Base-by-base conservation (phyloP, 1,140 invertebrate species). In the Camponotus vicinus region DNA sequence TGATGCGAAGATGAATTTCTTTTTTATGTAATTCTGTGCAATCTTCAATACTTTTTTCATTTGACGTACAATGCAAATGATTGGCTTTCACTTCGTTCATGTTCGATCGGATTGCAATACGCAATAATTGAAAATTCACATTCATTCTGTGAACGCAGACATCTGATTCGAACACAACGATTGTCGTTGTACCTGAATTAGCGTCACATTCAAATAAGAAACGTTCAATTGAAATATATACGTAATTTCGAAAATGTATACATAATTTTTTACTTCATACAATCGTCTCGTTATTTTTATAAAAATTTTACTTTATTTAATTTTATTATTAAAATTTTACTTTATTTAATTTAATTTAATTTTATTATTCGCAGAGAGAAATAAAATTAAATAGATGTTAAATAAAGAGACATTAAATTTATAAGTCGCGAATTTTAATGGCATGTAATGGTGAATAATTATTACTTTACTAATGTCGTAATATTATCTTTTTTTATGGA, bases 11-110 rank as follows among this genome's bases (percentile, higher is more conserved):
- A 80, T 80, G 45, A 57, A 80, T 80, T 80, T 80, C 78, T 57
- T 79, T 57, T 79, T 80, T 80, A 80, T 21, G 49, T 80, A 80
- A 80, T 80, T 57, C 32, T 34, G 37, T 18, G 52, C 52, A 45
- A 80, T 80, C 55, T 49, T 73, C n/a, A 61, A 75, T 73, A n/a
- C 37, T 40, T 40, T 83, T 83, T 83, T 83, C 79, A 61, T 83
- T 63, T 61, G 32, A 18, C 52, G 55, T 32, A 83, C 69, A 83
- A 83, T 83, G 18, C 32, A n/a, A 15, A 11, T 67, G 55, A 83
- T 83, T 61, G 69, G 69, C 79, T 83, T 83, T 83, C 79, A 83
- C 79, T 73, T 71, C 40, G 67, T 55, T 73, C 45, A 13, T 15
- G 52, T 70, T 63, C 55, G 55, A 83, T 73, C 52, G 55, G 4